Percentiles rank a stretch among this genome's conserved stretches.
phyloP scores from a whole-genome alignment of 1,140 invertebrate genomes.

The Panonychus citri region DNA sequence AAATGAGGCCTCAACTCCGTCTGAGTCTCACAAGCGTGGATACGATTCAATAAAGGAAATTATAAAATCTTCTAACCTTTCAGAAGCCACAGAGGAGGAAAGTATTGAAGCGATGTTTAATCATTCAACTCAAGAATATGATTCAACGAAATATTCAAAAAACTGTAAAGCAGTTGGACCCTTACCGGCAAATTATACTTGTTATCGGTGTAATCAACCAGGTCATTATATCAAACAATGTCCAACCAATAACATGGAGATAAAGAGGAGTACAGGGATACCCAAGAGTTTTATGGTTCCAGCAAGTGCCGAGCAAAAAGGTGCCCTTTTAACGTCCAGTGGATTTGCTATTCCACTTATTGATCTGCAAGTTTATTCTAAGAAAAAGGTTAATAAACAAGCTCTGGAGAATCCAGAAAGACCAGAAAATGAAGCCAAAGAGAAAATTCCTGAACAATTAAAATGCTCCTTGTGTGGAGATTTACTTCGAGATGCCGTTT shows the following conservation, averaged over 20 bases:
- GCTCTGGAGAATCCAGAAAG: constrained; percentile 34
- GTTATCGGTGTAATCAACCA: constrained; percentile 32
- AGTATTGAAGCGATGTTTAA: constrained; percentile 92
- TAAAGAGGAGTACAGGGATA: constrained; percentile 88
- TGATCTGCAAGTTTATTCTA: constrained; percentile 31
- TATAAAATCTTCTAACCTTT: constrained; percentile 43
- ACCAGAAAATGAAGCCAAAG: constrained; percentile 27
- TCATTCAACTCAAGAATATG: constrained; percentile 85
- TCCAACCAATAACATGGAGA: constrained; percentile 35
- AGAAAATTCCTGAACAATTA: constrained; percentile 66
- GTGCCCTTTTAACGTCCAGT: constrained; percentile 61
- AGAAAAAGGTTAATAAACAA: constrained; percentile 49
- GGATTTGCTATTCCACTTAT: constrained; percentile 76
- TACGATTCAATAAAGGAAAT: too few species aligned
- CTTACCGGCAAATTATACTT: constrained; percentile 62
- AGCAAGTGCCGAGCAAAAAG: constrained; percentile 61
- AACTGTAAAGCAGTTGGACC: constrained; percentile 29
- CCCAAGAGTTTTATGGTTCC: constrained; percentile 85
- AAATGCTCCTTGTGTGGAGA: constrained; percentile 75
- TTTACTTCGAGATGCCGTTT: constrained; percentile 77
- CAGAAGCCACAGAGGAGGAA: constrained; percentile 82
- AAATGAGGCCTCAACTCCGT: too few species aligned
- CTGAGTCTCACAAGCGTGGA: not conserved
- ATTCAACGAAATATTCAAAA: constrained; percentile 69
- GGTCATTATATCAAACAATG: constrained; percentile 35